Base-by-base conservation (phyloP, 1,140 invertebrate genomes). In the Nasonia vitripennis region DNA sequence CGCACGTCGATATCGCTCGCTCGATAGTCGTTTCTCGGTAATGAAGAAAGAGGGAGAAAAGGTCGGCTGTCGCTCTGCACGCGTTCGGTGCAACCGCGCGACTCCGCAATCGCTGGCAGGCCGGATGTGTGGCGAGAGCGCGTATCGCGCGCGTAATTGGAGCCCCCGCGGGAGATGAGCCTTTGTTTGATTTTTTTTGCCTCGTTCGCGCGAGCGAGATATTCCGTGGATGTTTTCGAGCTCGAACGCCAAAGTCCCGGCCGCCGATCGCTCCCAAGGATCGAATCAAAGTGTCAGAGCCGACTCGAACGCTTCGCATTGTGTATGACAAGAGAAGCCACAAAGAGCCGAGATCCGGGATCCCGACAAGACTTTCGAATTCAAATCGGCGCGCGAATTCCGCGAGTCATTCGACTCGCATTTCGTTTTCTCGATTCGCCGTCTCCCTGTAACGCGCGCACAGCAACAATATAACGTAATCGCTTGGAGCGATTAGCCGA, bases 351-450 rank as follows among this genome's bases (percentile, higher is more conserved):
- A 89, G 89, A 89, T 89, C 87, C 87, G 89, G 89, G 88, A 89
- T 87, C 86, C 71, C 5, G 87, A 84, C 83, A 82, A 86, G 82
- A 89, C 89, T 90, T 90, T 90, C 89, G 85, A 90, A 89, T 90
- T 87, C 87, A 89, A 90, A 90, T 90, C 86, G 86, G 82, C 85
- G 88, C 68, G 67, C 74, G 71, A 83, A 85, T 87, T 87, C 83
- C 79, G 78, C 79, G 14, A 85, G 86, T 87, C 83, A 87, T 80
- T 82, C 83, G 78, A 71, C 41, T 80, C 85, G 68, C 45, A 78
- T 81, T 85, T 81, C 79, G 41, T 77, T 86, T 86, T 83, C 55
- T 81, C 51, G 45, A 79, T 73, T 84, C 67, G 41, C 77, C 37
- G 70, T 17, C 34, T 3, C 48, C 77, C 20, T 45, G 27, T 45